Conservation (phyloP, 2,113 vertebrate genomes). For the Pelodiscus sinensis region DNA sequence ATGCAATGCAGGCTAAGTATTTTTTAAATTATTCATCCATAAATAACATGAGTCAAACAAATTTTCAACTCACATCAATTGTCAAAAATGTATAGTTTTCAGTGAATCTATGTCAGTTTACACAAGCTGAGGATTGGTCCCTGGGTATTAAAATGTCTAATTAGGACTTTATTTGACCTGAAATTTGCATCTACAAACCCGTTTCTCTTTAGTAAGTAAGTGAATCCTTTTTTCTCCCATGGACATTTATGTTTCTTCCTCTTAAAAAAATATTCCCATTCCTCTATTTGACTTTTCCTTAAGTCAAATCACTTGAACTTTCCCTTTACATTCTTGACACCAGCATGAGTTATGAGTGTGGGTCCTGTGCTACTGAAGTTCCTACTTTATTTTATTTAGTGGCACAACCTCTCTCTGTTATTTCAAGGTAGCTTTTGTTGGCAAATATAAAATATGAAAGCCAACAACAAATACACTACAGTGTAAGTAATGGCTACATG, state of each 20-base stretch:
- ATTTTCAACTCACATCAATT: not conserved
- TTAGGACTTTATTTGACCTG: not conserved
- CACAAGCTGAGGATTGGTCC: not conserved
- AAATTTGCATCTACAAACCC: not conserved
- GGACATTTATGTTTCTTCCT: not conserved
- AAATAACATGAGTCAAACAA: not conserved
- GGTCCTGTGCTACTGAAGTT: not conserved
- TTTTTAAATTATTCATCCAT: not conserved
- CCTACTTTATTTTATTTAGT: not conserved
- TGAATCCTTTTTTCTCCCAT: not conserved
- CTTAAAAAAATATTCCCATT: not conserved
- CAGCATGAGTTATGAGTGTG: not conserved
- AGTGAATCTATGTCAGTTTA: not conserved
- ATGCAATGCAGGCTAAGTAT: not conserved
- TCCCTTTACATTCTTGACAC: not conserved
- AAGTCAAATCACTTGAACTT: not conserved
- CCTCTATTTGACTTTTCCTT: not conserved
- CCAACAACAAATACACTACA: fast-evolving
- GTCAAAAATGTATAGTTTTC: not conserved
- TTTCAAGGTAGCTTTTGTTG: not conserved
- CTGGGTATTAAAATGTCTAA: not conserved
- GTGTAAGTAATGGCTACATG: not conserved
- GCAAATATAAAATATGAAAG: conserved; percentile 20
- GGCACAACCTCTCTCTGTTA: not conserved
- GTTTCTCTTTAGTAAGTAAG: not conserved